Conservation (phyloP, 2,797 vertebrate species). For the Salmo trutta region DNA sequence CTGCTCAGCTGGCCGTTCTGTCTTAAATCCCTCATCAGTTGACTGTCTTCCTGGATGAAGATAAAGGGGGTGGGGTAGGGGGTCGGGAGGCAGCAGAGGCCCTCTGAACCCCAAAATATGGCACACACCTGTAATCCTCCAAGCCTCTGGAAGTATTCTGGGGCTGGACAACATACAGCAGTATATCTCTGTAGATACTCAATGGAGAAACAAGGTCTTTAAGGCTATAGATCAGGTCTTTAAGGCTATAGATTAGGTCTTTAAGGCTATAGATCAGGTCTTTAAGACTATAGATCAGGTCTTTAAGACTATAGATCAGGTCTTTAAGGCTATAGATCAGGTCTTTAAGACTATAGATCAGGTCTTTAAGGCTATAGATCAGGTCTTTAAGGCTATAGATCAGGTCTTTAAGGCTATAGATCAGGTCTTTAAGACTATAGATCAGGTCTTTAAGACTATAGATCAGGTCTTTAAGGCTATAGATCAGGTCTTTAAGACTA, state of each 20-base stretch:
- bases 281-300: background rate
- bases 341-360: background rate
- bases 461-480: too few relatives aligned
- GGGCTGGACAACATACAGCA: conserved; percentile 4
- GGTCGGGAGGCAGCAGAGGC: conserved; percentile 15
- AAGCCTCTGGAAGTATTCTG: background rate
- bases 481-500: background rate
- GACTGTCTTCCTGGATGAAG: conserved; percentile 16
- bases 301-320: too few relatives aligned
- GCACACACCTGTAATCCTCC: conserved; percentile 22
- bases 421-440: too few relatives aligned
- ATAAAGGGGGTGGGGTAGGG: conserved; percentile 18
- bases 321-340: too few relatives aligned
- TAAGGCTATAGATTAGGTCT: too few relatives aligned
- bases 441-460: too few relatives aligned
- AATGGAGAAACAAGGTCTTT: background rate
- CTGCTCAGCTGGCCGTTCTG: background rate
- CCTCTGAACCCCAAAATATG: conserved; percentile 32
- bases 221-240: background rate
- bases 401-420: too few relatives aligned
- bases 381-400: background rate
- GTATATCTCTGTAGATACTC: background rate
- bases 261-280: too few relatives aligned
- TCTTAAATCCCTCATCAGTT: background rate
- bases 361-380: too few relatives aligned